Base-by-base conservation (phyloP, 2,797 vertebrate species). In the Poliocrania exsul region DNA sequence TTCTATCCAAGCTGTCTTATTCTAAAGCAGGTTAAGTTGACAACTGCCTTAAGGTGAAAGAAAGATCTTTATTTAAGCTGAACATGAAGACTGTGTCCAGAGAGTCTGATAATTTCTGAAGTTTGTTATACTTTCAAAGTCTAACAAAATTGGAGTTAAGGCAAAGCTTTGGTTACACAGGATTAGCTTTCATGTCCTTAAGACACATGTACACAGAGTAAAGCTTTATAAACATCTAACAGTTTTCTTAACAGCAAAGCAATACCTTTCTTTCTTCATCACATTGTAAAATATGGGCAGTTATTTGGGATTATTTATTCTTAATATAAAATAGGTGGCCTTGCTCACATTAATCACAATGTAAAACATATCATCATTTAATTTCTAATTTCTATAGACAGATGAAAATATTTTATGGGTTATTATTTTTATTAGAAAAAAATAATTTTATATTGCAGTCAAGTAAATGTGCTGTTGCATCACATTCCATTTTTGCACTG, bases 221-320 rank as follows among this genome's bases (percentile, higher is more conserved):
- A 73, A 85, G 6, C 12, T 61, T 78, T 83, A 38, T 17, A 47
- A 85, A 37, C 18, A 13, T 47, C 29, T 37, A 73, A 37, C 9
- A 9, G 6, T 24, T 78, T 65, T 33, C 37, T 35, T 57, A 70
- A 42, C 6, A 60, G 20, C 7, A 46, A 60, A 73, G 9, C 8
- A 51, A 78, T 23, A 56, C 4, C 9, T 56, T 77, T 28, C 10
- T 60, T 77, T 33, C 57, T 83, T 80, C 35, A 62, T 16, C 28
- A 33, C 0, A 0, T 7, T 16, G 7, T 60, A 58, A 86, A 58
- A 54, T 8, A 8, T 10, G 4, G 15, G 7, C 10, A 74, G 25
- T 66, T 50, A 33, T n/a, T n/a, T 28, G 35, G 13, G 31, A 28
- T 19, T 23, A 74, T 10, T 11, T 9, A 24, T 42, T 81, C 61